Conservation (phyloP, 2,797 vertebrate species). For the Mormyrus hasselquistii region DNA sequence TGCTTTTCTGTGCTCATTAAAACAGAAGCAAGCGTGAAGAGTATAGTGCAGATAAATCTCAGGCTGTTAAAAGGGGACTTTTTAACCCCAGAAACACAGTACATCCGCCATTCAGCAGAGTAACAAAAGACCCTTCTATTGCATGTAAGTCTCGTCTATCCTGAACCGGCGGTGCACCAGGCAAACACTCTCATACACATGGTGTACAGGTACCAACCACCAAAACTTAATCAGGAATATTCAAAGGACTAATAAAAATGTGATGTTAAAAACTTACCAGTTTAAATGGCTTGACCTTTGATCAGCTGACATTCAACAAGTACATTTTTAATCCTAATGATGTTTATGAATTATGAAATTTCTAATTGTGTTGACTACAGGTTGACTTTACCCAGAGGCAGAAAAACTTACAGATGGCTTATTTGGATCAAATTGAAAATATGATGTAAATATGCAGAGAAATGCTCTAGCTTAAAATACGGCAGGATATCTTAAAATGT, state of each 20-base stretch:
- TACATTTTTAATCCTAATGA: not conserved
- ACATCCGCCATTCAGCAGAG: constrained; percentile 37
- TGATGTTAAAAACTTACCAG: not conserved
- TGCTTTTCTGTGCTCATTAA: not conserved
- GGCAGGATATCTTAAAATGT: not conserved
- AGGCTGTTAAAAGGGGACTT: constrained; percentile 4
- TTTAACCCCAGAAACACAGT: constrained; percentile 20
- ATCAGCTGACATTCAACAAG: not conserved
- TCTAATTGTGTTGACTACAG: not conserved
- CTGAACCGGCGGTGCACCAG: not conserved
- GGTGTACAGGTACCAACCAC: not conserved
- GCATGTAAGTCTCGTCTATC: not conserved
- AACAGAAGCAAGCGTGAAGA: not conserved
- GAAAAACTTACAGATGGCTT: not conserved
- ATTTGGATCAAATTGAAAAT: not conserved
- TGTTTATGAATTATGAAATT: not conserved
- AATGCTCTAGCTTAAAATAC: not conserved
- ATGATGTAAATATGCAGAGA: not conserved
- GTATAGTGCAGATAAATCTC: constrained; percentile 12
- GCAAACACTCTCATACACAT: not conserved
- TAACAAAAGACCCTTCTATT: constrained; percentile 27
- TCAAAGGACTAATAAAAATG: not conserved
- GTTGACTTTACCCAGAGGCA: not conserved
- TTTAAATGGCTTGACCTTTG: not conserved
- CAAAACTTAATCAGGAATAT: not conserved